Base-by-base conservation (phyloP, 2,888 invertebrate species). In the Folsomia manolachei region DNA sequence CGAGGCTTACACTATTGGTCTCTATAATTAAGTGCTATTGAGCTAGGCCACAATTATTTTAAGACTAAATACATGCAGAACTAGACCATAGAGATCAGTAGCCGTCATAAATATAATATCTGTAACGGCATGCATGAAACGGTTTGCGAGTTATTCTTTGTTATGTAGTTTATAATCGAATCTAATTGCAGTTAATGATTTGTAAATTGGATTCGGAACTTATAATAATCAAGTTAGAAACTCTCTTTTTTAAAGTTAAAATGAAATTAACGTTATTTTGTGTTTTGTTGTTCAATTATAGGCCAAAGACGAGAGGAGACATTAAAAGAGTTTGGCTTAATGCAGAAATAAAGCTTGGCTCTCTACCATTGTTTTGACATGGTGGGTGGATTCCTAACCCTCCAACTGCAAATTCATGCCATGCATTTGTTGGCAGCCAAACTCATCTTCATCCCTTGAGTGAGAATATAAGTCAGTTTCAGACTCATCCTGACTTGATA, bases 301-400 rank as follows among this genome's bases (percentile, higher is more conserved):
- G 56, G 56, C 39, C 39, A 39, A 39, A 21, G 56, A 56, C 4
- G 19, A 56, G 19, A 56, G 21, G 19, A 56, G 19, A 21, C 19
- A 56, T 56, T 56, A 56, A n/a, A n/a, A n/a, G n/a, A n/a, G 18
- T 7, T n/a, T 14, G 39, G 39, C 39, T 14, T 39, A 14, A 39
- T 39, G 56, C 21, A 56, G 11, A 56, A 56, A 19, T 56, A 56
- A 56, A 56, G 7, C 18, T n/a, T 56, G 56, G 4, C 21, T 56
- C 27, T n/a, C n/a, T n/a, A n/a, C n/a, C 60, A 67, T 67, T 67
- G 67, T 67, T 56, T 60, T 67, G 60, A 53, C 26, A 52, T 56
- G 67, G 67, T 67, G 56, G 67, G 67, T 67, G 67, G 60, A 67
- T 67, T 56, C 56, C 7, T 56, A 4, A 21, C 18, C 21, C 18